phyloP scores from a whole-genome alignment of 2,888 invertebrate genomes.

The Idaea aversata region DNA sequence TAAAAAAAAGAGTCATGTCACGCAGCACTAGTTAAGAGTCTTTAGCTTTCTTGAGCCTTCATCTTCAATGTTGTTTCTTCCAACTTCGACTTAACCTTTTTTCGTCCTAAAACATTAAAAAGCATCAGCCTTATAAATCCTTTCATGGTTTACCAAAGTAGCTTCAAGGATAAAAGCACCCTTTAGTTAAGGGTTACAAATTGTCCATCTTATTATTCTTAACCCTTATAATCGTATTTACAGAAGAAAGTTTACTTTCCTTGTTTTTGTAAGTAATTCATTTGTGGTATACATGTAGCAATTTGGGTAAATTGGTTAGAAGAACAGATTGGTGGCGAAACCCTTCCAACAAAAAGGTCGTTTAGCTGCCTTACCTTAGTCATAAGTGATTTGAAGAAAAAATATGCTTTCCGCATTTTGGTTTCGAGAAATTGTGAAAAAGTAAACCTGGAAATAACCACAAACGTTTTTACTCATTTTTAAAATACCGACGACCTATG shows the following conservation, averaged over 20 bases:
- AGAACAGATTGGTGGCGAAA: constrained; percentile 1
- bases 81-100: background rate
- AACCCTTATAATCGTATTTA: constrained; percentile 63
- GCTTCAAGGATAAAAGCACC: constrained; percentile 51
- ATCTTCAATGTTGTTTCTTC: background rate
- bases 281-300: background rate
- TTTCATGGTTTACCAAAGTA: constrained; percentile 38
- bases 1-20: background rate
- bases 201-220: constrained; percentile 68
- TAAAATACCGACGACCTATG: no score
- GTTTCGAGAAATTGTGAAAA: background rate
- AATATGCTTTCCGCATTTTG: background rate
- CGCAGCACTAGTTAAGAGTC: background rate
- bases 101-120: constrained; percentile 20
- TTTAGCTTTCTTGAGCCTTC: background rate
- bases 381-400: constrained; percentile 32
- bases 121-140: constrained; percentile 24
- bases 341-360: background rate
- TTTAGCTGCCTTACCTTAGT: constrained; percentile 20
- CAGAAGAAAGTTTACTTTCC: constrained; percentile 13
- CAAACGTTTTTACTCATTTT: no score
- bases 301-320: background rate
- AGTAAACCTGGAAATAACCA: background rate
- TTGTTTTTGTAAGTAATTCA: background rate
- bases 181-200: constrained; percentile 60